A percentile compares a stretch with the other conserved stretches of the same genome.
Conservation (phyloP, 2,888 invertebrate species). For the Hetaerina titia region DNA sequence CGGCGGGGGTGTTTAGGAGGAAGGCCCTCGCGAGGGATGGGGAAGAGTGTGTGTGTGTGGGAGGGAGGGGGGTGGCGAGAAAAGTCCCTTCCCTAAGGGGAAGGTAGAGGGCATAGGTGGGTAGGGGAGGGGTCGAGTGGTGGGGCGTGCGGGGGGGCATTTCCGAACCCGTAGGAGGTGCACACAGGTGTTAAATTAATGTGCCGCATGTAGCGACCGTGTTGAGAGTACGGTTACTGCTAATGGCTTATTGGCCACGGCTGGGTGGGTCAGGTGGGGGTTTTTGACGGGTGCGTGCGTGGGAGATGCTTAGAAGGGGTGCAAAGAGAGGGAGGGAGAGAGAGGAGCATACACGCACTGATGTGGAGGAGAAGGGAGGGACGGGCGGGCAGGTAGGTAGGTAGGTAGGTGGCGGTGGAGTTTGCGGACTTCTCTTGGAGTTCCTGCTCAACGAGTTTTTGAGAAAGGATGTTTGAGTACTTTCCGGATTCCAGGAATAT, state of each 20-base stretch:
- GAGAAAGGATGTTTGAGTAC: background rate
- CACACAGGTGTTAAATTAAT: conserved; percentile 66
- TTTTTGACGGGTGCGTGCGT: background rate
- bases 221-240: conserved; percentile 51
- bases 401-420: background rate
- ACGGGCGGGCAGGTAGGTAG: background rate
- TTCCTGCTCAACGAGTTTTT: conserved; percentile 3
- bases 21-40: background rate
- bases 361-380: background rate
- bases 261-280: background rate
- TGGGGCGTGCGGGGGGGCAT: background rate
- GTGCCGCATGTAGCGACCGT: conserved; percentile 29
- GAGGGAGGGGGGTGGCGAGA: background rate
- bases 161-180: conserved; percentile 42
- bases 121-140: too few relatives aligned
- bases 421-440: background rate
- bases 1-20: background rate
- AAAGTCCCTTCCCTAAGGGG: background rate
- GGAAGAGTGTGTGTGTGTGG: background rate
- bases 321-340: background rate
- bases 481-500: conserved; percentile 5
- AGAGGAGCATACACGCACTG: background rate
- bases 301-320: background rate
- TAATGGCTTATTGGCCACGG: conserved; percentile 48
- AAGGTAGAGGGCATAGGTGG: background rate